Base-by-base conservation (phyloP, 2,888 invertebrate species). In the Oscheius myriophilus region DNA sequence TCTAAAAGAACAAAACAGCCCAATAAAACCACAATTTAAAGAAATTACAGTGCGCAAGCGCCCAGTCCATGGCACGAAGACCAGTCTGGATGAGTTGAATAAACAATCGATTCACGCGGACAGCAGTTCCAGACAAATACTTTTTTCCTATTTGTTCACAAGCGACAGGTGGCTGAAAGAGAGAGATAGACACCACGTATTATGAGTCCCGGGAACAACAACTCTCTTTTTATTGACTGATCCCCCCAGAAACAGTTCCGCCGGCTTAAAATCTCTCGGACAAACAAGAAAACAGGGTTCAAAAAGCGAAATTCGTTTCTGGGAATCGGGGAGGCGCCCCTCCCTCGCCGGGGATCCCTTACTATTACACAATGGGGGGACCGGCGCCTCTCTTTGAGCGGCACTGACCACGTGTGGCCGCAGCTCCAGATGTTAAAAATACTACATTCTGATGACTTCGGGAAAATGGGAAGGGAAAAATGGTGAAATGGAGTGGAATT, bases 31-130 rank as follows among this genome's bases (percentile, higher is more conserved):
- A 23, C n/a, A 49, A 23, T 49, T 18, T 23, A n/a, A 9, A 18
- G 18, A 18, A 18, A 49, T 49, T 18, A 18, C 43, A n/a, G 25
- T 58, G 42, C 58, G 45, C 42, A 11, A 11, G 23, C 25, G 33
- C 54, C 25, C 26, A 39, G 33, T 42, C 58, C 23, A 12, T 58
- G 58, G 58, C 58, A 58, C 42, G n/a, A 59, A 61, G 61, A 61
- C 61, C 33, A 49, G 61, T 61, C 59, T 53, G 63, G 63, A 63
- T 63, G 63, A 63, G 63, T 63, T 63, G 63, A 63, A 63, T 63
- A 63, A 63, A 63, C 63, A 63, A 63, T 63, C 63, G 63, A 63
- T 63, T 61, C 61, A 61, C 61, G 61, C 49, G 18, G 21, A 21
- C 52, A 39, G 57, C 21, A n/a, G 57, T 33, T 41, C 26, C 39